Base-by-base conservation (phyloP, 2,797 vertebrate genomes). In the Holocentrus rufus region DNA sequence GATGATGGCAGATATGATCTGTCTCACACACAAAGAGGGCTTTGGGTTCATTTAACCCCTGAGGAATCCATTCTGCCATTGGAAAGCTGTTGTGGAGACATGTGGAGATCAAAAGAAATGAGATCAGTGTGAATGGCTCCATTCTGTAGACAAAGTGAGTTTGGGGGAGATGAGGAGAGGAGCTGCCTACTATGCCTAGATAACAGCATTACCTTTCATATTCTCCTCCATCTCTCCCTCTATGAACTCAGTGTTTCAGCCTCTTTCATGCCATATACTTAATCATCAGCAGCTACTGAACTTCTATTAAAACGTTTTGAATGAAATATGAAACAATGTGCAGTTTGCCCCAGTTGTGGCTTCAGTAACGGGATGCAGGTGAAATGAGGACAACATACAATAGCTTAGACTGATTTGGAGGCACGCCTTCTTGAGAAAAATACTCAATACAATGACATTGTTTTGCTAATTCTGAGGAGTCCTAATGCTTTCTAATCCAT, bases 401-500 rank as follows among this genome's bases (percentile, higher is more conserved):
- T 15, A 46, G 44, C 44, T 46, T 6, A 46, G 42, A 44, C 14
- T 15, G 42, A 44, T 44, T 44, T 15, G 44, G 44, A 46, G 44
- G 44, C 44, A 17, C 15, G 15, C 44, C 15, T 13, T 17, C 65
- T 13, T 55, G 25, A 31, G 47, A 22, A 50, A 20, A 25, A 30
- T 4, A 13, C 34, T 20, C 23, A 55, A 36, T 44, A 46, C 31
- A 50, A 14, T 34, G 27, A 62, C 56, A 58, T 9, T 44, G 30
- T 66, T 25, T 52, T 59, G 30, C 20, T 57, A 25, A 15, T 83
- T 88, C 69, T 60, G 81, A 77, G 83, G 90, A 88, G 81, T 61
- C 42, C 53, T 86, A 86, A 90, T 82, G 74, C 79, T 80, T 59
- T 17, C 54, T 90, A 90, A 91, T 88, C 70, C 80, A 84, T 78